Conservation (phyloP, 2,888 invertebrate species). For the Schrankia costaestrigalis region DNA sequence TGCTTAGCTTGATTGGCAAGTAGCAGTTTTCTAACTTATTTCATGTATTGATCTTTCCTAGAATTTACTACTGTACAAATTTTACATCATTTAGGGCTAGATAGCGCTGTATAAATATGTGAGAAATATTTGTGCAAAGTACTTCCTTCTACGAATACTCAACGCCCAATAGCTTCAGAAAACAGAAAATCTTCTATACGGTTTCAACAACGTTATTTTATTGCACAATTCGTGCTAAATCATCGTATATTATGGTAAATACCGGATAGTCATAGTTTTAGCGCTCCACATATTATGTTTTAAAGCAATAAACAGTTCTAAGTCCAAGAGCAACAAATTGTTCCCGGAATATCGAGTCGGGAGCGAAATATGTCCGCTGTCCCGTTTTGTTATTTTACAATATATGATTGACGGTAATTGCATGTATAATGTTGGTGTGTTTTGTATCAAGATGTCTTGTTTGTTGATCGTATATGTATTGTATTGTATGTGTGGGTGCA, state of each 20-base stretch:
- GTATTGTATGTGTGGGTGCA: background rate
- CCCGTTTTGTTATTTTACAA: conserved; percentile 37
- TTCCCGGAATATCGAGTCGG: conserved; percentile 19
- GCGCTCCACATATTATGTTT: conserved; percentile 15
- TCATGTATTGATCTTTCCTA: too few species aligned
- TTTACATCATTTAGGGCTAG: too few species aligned
- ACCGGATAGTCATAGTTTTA: conserved; percentile 14
- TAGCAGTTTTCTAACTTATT: too few species aligned
- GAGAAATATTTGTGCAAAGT: too few species aligned
- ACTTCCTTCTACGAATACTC: too few species aligned
- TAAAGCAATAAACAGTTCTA: conserved; percentile 45
- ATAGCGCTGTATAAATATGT: too few species aligned
- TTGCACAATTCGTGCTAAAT: too few species aligned
- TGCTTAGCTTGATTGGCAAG: too few species aligned
- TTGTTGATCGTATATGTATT: conserved; percentile 8
- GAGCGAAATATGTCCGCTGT: conserved; percentile 15
- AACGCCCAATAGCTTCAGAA: too few species aligned
- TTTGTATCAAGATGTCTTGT: conserved; percentile 11
- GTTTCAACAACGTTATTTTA: too few species aligned
- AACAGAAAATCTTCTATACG: too few species aligned
- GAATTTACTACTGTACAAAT: too few species aligned
- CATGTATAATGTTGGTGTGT: conserved; percentile 10
- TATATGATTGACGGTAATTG: conserved; percentile 46
- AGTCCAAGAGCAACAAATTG: conserved; percentile 56
- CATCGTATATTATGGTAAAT: conserved; percentile 15